Evolutionary conservation across 2,888 invertebrate genomes (phyloP), one percentile per base, ranked within the genome.

Genomic region (Strigamia maritima): DNA sequence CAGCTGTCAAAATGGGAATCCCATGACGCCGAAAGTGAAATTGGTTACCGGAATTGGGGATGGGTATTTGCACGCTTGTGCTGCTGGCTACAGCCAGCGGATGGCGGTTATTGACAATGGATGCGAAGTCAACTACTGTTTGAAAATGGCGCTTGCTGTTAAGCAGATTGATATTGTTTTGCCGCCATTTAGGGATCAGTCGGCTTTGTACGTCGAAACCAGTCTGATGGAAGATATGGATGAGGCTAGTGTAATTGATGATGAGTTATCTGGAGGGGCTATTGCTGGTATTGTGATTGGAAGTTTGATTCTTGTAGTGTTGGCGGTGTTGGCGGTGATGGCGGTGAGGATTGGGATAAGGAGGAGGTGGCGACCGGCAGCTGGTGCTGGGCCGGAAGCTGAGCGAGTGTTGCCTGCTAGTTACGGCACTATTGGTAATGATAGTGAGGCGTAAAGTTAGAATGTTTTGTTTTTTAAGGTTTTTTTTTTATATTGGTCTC

Each of bases 81-180:
- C 77, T 19, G 49, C 14, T 6, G 77, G 77, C 6, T 26, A 49
- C 77, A 77, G 54, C 12, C 77, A 77, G 60, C 77, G 54, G 26
- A 54, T 77, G 54, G 77, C 77, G 3, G 19, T 54, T 26, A 54
- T 77, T 28, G 77, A 77, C 26, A 28, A 54, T 28, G 24, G 54
- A 26, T 77, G 77, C n/a, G 77, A 77, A 54, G 49, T 77, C 24
- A 22, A 24, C 10, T 77, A 77, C 54, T 77, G 77, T n/a, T 26
- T 77, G 7, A 7, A n/a, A 12, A 26, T 54, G 6, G 26, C 6
- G 10, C 10, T n/a, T 19, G 3, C 10, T 49, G 14, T 2, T 10
- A 26, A 28, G 16, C 54, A 49, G 24, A 28, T 14, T 14, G 16
- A 22, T 24, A 35, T 77, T 19, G 54, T 77, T 14, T 16, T 19